phyloP scores from a whole-genome alignment of 1,140 invertebrate species.

The Drosophila leontia region DNA sequence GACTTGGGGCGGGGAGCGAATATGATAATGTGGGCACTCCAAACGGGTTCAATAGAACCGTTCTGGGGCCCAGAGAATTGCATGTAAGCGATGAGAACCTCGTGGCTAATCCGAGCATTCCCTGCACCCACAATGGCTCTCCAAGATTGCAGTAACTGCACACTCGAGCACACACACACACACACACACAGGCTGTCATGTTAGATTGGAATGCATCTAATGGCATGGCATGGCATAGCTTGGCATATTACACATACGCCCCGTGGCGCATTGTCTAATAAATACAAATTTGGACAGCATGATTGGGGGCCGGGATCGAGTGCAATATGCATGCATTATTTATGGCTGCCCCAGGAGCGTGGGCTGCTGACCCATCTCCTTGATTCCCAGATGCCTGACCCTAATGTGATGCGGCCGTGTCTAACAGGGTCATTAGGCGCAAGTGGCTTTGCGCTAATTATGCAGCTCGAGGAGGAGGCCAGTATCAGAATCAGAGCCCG shows the following conservation, averaged over 20 bases:
- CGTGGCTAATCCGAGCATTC: conserved; percentile 45
- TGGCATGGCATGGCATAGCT: conserved; percentile 53
- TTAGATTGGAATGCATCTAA: conserved; percentile 72
- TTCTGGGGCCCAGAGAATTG: conserved; percentile 42
- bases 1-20: conserved; percentile 23
- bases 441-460: conserved; percentile 84
- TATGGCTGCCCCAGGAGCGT: conserved; percentile 59
- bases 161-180: conserved; percentile 2
- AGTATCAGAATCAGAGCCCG: conserved; percentile 1
- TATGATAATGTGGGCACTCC: conserved; percentile 74
- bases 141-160: conserved; percentile 32
- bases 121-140: conserved; percentile 34
- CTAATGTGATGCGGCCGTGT: conserved; percentile 60
- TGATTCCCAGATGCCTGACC: conserved; percentile 20
- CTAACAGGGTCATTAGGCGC: conserved; percentile 80
- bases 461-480: conserved; percentile 39
- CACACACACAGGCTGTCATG: conserved; percentile 50
- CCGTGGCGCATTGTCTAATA: conserved; percentile 76
- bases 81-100: conserved; percentile 17
- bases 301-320: conserved; percentile 53
- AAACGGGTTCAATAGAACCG: conserved; percentile 75
- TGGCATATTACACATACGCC: conserved; percentile 81
- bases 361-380: conserved; percentile 47
- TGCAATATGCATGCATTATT: conserved; percentile 55
- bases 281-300: conserved; percentile 80